Conservation (phyloP, 2,888 invertebrate genomes). For the Drosophila bunnanda region DNA sequence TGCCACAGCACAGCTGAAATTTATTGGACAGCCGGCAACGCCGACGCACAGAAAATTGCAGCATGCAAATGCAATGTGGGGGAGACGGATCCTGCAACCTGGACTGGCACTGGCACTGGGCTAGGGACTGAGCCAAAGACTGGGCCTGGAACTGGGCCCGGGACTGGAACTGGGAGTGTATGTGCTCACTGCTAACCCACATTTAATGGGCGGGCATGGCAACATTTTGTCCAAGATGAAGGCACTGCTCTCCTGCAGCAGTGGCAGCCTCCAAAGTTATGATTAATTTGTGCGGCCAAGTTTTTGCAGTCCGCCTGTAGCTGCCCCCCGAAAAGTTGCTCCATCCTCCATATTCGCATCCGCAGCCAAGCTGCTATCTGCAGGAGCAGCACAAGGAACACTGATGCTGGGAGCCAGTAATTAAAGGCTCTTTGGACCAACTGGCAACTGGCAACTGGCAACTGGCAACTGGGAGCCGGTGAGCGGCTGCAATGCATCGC, state of each 20-base stretch:
- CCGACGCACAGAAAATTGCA: constrained; percentile 42
- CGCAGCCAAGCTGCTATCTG: constrained; percentile 53
- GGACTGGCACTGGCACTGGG: constrained; percentile 8
- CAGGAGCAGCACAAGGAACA: constrained; percentile 15
- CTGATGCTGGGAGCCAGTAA: constrained; percentile 52
- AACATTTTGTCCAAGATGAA: constrained; percentile 36
- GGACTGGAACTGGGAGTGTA: constrained; percentile 2
- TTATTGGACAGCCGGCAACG: constrained; percentile 60
- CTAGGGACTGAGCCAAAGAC: not conserved
- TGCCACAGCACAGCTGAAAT: constrained; percentile 61
- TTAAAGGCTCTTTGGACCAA: constrained; percentile 62
- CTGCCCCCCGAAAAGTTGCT: constrained; percentile 65
- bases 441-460: constrained; percentile 47
- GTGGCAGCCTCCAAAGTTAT: constrained; percentile 72
- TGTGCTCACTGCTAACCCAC: constrained; percentile 53
- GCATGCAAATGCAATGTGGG: constrained; percentile 46
- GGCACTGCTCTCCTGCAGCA: constrained; percentile 30
- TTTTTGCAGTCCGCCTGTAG: constrained; percentile 65
- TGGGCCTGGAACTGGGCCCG: too few species aligned
- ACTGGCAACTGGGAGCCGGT: constrained; percentile 15
- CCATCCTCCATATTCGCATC: constrained; percentile 33
- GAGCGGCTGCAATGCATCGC: constrained; percentile 46
- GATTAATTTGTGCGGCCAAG: constrained; percentile 79
- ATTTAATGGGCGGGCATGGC: constrained; percentile 64
- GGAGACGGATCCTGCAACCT: constrained; percentile 13